These are phyloP conservation scores for Drosophila kanekoi DNA, from an alignment of 2,888 invertebrate genomes.

Conservation along the genomic window DNA sequence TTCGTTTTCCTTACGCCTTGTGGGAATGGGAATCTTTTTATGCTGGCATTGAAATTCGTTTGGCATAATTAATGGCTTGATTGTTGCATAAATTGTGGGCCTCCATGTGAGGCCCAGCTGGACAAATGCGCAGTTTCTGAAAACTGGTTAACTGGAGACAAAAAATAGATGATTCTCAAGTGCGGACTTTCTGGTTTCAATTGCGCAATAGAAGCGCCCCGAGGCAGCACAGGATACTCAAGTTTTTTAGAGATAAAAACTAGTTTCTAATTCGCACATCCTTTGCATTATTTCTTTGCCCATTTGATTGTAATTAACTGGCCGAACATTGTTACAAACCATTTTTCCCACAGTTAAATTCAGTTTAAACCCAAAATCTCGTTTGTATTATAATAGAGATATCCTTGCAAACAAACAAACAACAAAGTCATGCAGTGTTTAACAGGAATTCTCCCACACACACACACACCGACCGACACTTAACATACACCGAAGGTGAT, in stretches of 20 bases:
- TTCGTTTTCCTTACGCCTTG: constrained; percentile 42
- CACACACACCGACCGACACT: constrained; percentile 30
- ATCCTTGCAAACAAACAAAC: constrained; percentile 65
- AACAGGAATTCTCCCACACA: constrained; percentile 74
- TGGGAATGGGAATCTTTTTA: constrained; percentile 34
- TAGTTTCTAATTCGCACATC: constrained; percentile 22
- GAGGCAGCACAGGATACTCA: constrained; percentile 4
- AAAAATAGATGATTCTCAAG: background rate
- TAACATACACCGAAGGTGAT: constrained; percentile 66
- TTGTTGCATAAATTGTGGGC: constrained; percentile 6
- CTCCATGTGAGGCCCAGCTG: constrained; percentile 6
- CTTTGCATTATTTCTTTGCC: background rate
- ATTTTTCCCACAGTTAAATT: constrained; percentile 70
- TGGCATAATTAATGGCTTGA: constrained; percentile 22
- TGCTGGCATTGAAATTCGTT: constrained; percentile 22
- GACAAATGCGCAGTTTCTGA: constrained; percentile 20
- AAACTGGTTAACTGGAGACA: constrained; percentile 30
- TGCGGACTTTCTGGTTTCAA: constrained; percentile 20
- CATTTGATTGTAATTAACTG: constrained; percentile 67
- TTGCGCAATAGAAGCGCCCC: constrained; percentile 17
- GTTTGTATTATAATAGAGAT: constrained; percentile 60
- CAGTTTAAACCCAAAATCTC: constrained; percentile 31
- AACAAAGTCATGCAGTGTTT: constrained; percentile 76
- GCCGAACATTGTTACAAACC: constrained; percentile 34
- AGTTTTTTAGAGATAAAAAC: background rate